Evolutionary conservation across 2,888 invertebrate species (phyloP).

Genomic region (Drosophila tripunctata): DNA sequence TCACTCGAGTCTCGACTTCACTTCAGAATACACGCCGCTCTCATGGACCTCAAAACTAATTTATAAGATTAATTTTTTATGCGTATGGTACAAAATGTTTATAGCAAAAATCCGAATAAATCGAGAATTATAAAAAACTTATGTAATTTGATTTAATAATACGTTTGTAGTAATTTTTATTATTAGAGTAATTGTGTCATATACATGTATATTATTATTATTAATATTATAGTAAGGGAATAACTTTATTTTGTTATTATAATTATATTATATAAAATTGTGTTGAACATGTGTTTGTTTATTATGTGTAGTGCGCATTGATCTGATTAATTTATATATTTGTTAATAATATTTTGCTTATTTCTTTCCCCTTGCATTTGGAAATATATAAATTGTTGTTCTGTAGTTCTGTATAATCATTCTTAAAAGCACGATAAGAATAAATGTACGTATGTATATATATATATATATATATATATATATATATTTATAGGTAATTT

Average conservation of each 20-base stretch:
- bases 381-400: no score
- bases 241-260: slow-evolving; percentile 21
- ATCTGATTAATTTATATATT: slow-evolving; percentile 18
- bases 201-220: slow-evolving; percentile 21
- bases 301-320: slow-evolving; percentile 32
- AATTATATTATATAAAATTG: slow-evolving; percentile 29
- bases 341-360: slow-evolving; percentile 25
- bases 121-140: no score
- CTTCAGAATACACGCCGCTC: slow-evolving; percentile 93
- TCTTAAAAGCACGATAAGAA: slow-evolving; percentile 30
- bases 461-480: slow-evolving; percentile 13
- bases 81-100: no score
- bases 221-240: slow-evolving; percentile 26
- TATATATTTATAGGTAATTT: slow-evolving; percentile 1
- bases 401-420: slow-evolving; percentile 14
- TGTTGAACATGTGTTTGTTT: slow-evolving; percentile 16
- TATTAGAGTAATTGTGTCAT: slow-evolving; percentile 42
- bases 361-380: no score
- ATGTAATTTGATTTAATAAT: slow-evolving; percentile 5
- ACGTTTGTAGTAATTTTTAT: slow-evolving; percentile 39
- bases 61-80: not conserved
- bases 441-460: slow-evolving; percentile 20
- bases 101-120: no score
- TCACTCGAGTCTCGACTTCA: slow-evolving; percentile 94
- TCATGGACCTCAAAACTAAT: slow-evolving; percentile 82